Base-by-base conservation (phyloP, 2,888 invertebrate species). In the Mesochorus sp. region DNA sequence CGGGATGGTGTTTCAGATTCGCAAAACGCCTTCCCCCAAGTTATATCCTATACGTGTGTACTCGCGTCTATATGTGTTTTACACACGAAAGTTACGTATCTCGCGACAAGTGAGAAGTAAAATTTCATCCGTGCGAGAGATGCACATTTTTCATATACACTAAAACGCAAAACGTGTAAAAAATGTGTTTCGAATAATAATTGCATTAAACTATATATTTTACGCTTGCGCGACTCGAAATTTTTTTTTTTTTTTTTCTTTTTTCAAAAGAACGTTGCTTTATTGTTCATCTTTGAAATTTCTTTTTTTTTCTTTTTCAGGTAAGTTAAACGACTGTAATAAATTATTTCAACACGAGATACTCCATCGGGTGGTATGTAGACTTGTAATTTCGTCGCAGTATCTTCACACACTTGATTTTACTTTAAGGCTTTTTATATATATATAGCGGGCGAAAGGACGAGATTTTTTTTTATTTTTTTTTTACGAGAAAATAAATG, bases 11-110 rank as follows among this genome's bases (percentile, higher is more conserved):
- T 72, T 26, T 73, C 57, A 62, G 76, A 51, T 67, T 59, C 57
- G 76, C 51, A 51, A 55, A 74, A 68, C 53, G 64, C 34, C 44
- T 62, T 77, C 64, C 73, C 73, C 64, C 77, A 73, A 68, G 67
- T 62, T 68, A 47, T 66, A 44, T 57, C 51, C 39, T 39, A 39
- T 51, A 59, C 31, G 55, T 49, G 67, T 44, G 31, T 31, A 31
- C 31, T 47, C 57, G 31, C 44, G 37, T n/a, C 42, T 62, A 47
- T 44, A 59, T 67, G 47, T 53, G 34, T 12, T 6, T 51, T 47
- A 24, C 70, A 61, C 59, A 28, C 17, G 51, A 72, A 61, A 61
- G 8, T 42, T 42, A 44, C 51, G 17, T 47, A 21, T 53, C 49
- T 19, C n/a, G n/a, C n/a, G n/a, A n/a, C n/a, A n/a, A n/a, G n/a